Conservation (phyloP, 2,888 invertebrate genomes). For the Acleris holmiana region DNA sequence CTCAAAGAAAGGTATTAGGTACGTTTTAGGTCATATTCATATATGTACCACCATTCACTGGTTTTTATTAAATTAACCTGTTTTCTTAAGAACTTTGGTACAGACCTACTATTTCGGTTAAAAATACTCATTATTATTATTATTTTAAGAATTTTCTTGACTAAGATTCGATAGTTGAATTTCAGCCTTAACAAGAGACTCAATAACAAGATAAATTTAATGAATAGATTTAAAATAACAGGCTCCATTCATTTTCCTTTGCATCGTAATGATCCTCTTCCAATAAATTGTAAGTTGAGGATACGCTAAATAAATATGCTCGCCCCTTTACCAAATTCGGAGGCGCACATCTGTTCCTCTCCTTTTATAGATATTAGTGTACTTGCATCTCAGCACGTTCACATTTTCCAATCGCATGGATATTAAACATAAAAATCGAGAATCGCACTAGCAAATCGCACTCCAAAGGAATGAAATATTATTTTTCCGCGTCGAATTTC, state of each 20-base stretch:
- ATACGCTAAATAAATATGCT: constrained; percentile 58
- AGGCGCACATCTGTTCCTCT: constrained; percentile 62
- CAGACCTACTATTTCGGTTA: too few species aligned
- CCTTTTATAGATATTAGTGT: constrained; percentile 57
- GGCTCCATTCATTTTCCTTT: constrained; percentile 12
- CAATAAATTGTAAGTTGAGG: constrained; percentile 50
- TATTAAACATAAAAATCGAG: background rate
- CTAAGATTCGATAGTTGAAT: background rate
- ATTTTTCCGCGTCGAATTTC: constrained; percentile 8
- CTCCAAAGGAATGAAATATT: constrained; percentile 11
- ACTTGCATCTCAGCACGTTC: constrained; percentile 45
- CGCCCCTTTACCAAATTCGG: constrained; percentile 47
- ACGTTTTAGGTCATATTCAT: too few species aligned
- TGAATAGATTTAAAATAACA: constrained; percentile 11
- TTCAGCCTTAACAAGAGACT: background rate
- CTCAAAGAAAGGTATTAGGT: constrained; percentile 15
- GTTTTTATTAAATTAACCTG: too few species aligned
- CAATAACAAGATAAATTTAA: constrained; percentile 1
- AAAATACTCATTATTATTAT: too few species aligned
- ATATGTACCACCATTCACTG: too few species aligned
- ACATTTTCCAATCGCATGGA: background rate
- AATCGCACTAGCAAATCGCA: constrained; percentile 4
- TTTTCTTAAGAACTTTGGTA: too few species aligned
- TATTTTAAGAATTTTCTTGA: too few species aligned
- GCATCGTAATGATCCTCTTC: constrained; percentile 13